phyloP scores from a whole-genome alignment of 2,113 vertebrate species.

The Lophius piscatorius region DNA sequence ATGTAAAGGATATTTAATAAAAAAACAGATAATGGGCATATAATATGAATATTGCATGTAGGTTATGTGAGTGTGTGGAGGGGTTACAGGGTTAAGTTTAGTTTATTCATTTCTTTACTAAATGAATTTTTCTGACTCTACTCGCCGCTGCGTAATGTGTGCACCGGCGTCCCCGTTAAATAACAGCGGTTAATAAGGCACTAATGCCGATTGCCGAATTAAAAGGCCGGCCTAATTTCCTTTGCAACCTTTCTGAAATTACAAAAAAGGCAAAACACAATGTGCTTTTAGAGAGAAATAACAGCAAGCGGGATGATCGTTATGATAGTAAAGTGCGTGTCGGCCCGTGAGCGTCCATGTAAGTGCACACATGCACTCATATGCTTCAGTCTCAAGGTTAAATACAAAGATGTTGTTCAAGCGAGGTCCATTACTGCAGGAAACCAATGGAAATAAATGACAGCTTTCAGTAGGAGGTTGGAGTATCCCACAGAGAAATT shows the following conservation, averaged over 20 bases:
- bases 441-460: slow-evolving; percentile 72
- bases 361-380: slow-evolving; percentile 54
- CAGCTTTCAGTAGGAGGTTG: slow-evolving; percentile 55
- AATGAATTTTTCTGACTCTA: no score
- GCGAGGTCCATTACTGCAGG: slow-evolving; percentile 67
- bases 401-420: slow-evolving; percentile 69
- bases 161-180: slow-evolving; percentile 14
- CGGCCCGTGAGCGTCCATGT: slow-evolving; percentile 3
- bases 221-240: slow-evolving; percentile 30
- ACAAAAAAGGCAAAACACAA: slow-evolving; percentile 31
- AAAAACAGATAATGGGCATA: no score
- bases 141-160: no score
- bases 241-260: slow-evolving; percentile 20
- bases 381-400: slow-evolving; percentile 71
- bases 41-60: no score
- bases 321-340: slow-evolving; percentile 44
- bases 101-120: no score
- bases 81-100: no score
- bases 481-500: slow-evolving; percentile 64
- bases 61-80: no score
- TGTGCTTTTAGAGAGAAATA: slow-evolving; percentile 40
- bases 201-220: slow-evolving; percentile 3
- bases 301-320: slow-evolving; percentile 33
- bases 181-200: background rate
- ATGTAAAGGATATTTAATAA: no score